These are phyloP conservation scores for Indicator maculatus DNA, from an alignment of 2,113 vertebrate species.

Conservation along the genomic window DNA sequence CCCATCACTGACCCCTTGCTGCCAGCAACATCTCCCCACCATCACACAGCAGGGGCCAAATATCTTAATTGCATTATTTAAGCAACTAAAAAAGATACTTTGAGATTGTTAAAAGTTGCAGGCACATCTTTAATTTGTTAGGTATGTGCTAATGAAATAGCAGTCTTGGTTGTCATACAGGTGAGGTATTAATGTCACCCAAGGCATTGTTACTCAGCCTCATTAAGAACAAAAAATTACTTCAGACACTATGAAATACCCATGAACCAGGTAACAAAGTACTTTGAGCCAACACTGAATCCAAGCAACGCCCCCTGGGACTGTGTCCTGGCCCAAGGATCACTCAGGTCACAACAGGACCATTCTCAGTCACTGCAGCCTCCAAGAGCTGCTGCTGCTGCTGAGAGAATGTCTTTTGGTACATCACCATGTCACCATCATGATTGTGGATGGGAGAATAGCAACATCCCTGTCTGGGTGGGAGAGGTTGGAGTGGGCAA, in stretches of 20 bases:
- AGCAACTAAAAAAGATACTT: neutral
- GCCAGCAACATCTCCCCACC: neutral
- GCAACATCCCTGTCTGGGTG: neutral
- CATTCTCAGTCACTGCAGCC: accelerated
- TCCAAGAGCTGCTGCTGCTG: neutral
- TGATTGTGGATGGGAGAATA: accelerated
- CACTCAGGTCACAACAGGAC: accelerated
- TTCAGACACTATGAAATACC: neutral
- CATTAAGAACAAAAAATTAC: neutral
- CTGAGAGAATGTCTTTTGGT: neutral
- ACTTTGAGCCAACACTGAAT: neutral
- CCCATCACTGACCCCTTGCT: neutral
- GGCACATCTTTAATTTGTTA: neutral
- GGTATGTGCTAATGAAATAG: accelerated
- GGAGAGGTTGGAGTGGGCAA: neutral
- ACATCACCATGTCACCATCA: accelerated
- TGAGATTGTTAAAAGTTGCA: neutral
- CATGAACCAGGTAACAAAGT: neutral
- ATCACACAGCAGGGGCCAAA: accelerated
- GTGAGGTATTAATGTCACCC: neutral
- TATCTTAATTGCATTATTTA: neutral
- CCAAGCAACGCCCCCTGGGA: neutral
- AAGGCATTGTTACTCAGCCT: accelerated
- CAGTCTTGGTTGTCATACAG: accelerated
- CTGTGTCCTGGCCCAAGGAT: neutral